Percentiles rank a stretch among this genome's conserved stretches.
phyloP scores from a whole-genome alignment of 1,140 invertebrate species.

The Brachionus asplanchnoidis region DNA sequence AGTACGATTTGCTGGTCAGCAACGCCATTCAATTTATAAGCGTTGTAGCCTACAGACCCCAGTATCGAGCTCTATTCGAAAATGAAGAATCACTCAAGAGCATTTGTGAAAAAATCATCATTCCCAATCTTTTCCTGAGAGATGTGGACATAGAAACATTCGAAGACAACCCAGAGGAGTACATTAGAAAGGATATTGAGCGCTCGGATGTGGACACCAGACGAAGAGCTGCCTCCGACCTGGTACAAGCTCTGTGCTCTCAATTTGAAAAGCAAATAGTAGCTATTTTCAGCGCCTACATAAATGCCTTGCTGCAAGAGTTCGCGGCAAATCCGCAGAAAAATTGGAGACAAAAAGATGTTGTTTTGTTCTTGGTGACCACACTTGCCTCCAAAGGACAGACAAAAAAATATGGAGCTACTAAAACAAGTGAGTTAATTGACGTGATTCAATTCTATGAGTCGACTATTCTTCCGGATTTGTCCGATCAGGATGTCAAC shows the following conservation, averaged over 20 bases:
- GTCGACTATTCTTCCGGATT: conserved; percentile 76
- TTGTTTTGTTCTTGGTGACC: conserved; percentile 88
- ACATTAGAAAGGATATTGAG: conserved; percentile 91
- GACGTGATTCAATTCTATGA: conserved; percentile 79
- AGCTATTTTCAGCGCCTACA: conserved; percentile 29
- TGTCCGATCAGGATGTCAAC: conserved; percentile 70
- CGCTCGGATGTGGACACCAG: conserved; percentile 93
- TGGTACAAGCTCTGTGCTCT: conserved; percentile 62
- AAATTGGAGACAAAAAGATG: conserved; percentile 90
- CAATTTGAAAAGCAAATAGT: conserved; percentile 38
- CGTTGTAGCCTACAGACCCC: conserved; percentile 80
- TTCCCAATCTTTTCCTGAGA: conserved; percentile 94
- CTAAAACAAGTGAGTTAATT: conserved; percentile 79
- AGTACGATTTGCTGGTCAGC: conserved; percentile 90
- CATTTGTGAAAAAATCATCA: conserved; percentile 94
- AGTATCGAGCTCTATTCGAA: conserved; percentile 83
- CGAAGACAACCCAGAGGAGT: conserved; percentile 96
- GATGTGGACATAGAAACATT: conserved; percentile 89
- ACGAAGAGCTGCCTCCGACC: conserved; percentile 85
- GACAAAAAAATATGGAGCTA: conserved; percentile 81
- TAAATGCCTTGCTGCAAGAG: conserved; percentile 59
- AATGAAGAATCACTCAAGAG: conserved; percentile 71
- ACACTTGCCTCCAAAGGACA: conserved; percentile 83
- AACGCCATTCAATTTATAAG: conserved; percentile 90
- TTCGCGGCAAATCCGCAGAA: conserved; percentile 69